phyloP scores from a whole-genome alignment of 2,797 vertebrate genomes.

The Aulostomus chinensis region DNA sequence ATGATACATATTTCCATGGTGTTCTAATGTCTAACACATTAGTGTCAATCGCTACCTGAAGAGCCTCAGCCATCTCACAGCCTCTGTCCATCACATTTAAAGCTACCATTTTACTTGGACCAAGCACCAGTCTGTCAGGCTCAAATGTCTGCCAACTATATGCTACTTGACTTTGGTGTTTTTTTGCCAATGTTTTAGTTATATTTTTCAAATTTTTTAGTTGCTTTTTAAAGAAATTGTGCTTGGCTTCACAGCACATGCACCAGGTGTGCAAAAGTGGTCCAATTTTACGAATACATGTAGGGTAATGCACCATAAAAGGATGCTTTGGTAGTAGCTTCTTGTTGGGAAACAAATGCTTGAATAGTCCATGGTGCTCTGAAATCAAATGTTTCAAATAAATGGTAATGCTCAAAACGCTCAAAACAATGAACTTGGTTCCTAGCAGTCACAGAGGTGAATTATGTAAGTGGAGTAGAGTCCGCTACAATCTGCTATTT shows the following conservation, averaged over 20 bases:
- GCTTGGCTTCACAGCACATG: slow-evolving; percentile 13
- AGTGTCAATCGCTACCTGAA: slow-evolving; percentile 13
- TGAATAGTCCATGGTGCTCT: too few species aligned
- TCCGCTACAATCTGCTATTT: too few species aligned
- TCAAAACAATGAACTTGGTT: too few species aligned
- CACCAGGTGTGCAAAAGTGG: slow-evolving; percentile 11
- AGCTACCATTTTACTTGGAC: slow-evolving; percentile 18
- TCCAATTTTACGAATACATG: slow-evolving; percentile 11
- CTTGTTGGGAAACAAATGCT: slow-evolving; percentile 22
- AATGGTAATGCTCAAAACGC: too few species aligned
- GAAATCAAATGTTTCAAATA: too few species aligned
- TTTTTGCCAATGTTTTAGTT: slow-evolving; percentile 21
- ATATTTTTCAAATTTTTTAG: too few species aligned
- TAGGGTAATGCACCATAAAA: slow-evolving; percentile 31
- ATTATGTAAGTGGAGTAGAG: too few species aligned
- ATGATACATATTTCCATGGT: slow-evolving; percentile 23
- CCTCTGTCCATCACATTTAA: slow-evolving; percentile 11
- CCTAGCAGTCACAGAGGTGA: too few species aligned
- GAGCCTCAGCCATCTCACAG: slow-evolving; percentile 16
- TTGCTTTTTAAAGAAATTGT: slow-evolving; percentile 23
- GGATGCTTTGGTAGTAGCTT: too few species aligned
- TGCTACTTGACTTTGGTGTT: too few species aligned
- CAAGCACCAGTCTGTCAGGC: slow-evolving; percentile 1
- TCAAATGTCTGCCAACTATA: slow-evolving; percentile 24
- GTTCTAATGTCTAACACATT: slow-evolving; percentile 23